These are phyloP conservation scores for Mesochorus sp. DNA, from an alignment of 2,888 invertebrate species.

Conservation along the genomic window DNA sequence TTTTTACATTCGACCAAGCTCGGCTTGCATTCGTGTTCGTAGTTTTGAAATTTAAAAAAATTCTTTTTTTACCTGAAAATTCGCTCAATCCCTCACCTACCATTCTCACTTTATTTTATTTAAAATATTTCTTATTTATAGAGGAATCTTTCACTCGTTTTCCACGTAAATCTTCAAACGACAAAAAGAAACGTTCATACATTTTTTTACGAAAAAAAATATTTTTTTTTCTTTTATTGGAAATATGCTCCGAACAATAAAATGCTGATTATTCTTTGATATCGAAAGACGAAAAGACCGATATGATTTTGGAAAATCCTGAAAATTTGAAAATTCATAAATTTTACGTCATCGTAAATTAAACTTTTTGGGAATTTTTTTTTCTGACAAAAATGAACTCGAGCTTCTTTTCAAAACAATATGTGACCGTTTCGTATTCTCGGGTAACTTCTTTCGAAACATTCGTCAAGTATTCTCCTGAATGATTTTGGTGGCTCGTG, in stretches of 20 bases:
- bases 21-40: conserved; percentile 15
- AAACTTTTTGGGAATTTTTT: neutral
- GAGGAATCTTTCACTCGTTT: too few species aligned
- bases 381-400: neutral
- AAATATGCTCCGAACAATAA: too few species aligned
- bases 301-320: too few species aligned
- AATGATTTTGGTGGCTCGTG: conserved; percentile 39
- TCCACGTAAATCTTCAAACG: too few species aligned
- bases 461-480: conserved; percentile 36
- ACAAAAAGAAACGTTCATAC: too few species aligned
- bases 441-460: conserved; percentile 45
- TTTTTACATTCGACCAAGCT: conserved; percentile 32
- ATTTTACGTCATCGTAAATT: neutral
- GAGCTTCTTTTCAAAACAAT: conserved; percentile 3
- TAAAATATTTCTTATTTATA: too few species aligned
- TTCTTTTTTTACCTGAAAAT: neutral
- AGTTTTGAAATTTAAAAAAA: neutral
- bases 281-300: too few species aligned
- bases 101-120: conserved; percentile 10
- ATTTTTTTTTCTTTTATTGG: too few species aligned
- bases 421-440: conserved; percentile 38
- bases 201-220: too few species aligned
- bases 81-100: neutral
- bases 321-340: too few species aligned
- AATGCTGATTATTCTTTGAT: too few species aligned